Conservation (phyloP, 2,888 invertebrate genomes). For the Smittia sp. region DNA sequence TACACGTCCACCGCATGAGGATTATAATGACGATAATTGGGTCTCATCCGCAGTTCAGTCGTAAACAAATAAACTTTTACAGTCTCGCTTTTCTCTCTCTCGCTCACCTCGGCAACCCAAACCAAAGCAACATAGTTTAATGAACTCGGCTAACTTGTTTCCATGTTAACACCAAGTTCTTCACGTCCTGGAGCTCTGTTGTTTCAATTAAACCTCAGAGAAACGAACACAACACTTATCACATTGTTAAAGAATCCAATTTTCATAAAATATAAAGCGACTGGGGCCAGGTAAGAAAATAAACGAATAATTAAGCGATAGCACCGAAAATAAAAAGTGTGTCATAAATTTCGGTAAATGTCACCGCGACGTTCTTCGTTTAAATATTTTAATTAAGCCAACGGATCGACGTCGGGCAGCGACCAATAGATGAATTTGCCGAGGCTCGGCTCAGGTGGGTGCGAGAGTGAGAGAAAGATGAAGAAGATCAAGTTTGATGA, state of each 20-base stretch:
- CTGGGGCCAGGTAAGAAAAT: constrained; percentile 32
- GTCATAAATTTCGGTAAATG: constrained; percentile 39
- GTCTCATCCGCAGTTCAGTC: constrained; percentile 25
- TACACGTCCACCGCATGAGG: constrained; percentile 15
- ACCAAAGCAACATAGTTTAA: neutral
- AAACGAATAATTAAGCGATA: constrained; percentile 30
- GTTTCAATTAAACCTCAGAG: constrained; percentile 23
- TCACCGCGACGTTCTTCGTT: constrained; percentile 12
- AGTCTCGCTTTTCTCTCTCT: neutral
- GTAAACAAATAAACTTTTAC: constrained; percentile 30
- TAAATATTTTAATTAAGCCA: constrained; percentile 37
- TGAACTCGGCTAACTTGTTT: constrained; percentile 8
- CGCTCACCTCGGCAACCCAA: neutral
- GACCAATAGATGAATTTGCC: neutral
- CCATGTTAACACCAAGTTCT: constrained; percentile 3
- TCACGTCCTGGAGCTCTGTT: neutral
- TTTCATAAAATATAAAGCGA: neutral
- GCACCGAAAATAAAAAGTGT: constrained; percentile 28
- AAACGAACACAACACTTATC: constrained; percentile 27
- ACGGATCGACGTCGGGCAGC: neutral
- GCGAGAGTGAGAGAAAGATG: neutral
- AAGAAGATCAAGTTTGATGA: neutral
- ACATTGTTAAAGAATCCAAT: constrained; percentile 11
- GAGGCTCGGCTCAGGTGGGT: neutral
- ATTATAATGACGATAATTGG: constrained; percentile 33